These are phyloP conservation scores for Eupeodes luniger DNA, from an alignment of 2,888 invertebrate species.

Conservation along the genomic window DNA sequence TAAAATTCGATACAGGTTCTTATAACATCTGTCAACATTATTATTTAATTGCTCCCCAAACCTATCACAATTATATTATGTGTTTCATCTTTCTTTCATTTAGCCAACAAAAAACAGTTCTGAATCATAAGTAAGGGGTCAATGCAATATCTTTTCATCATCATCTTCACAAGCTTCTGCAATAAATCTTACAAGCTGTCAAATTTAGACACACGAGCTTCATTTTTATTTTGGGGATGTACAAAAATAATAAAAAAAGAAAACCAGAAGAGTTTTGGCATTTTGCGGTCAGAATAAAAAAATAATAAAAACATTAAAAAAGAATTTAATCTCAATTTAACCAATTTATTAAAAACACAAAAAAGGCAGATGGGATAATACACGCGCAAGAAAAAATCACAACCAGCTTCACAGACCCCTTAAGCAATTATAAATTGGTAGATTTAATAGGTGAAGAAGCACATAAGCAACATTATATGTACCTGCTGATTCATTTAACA, in stretches of 20 bases:
- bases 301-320: slow-evolving; percentile 20
- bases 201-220: not conserved
- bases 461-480: not conserved
- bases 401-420: slow-evolving; percentile 16
- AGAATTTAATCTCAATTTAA: slow-evolving; percentile 37
- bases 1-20: too few species aligned
- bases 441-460: not conserved
- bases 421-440: not conserved
- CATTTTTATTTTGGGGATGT: not conserved
- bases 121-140: not conserved
- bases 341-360: slow-evolving; percentile 47
- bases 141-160: slow-evolving; percentile 25
- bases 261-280: not conserved
- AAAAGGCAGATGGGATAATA: slow-evolving; percentile 40
- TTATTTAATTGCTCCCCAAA: too few species aligned
- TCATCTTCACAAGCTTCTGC: not conserved
- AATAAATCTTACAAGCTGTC: slow-evolving; percentile 24
- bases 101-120: not conserved
- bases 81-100: too few species aligned
- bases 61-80: too few species aligned
- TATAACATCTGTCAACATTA: too few species aligned
- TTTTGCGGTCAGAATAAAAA: slow-evolving; percentile 8
- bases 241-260: not conserved
- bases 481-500: slow-evolving; percentile 14
- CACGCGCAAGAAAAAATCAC: not conserved